Base-by-base conservation (phyloP, 1,140 invertebrate genomes). In the Habropoda laboriosa region DNA sequence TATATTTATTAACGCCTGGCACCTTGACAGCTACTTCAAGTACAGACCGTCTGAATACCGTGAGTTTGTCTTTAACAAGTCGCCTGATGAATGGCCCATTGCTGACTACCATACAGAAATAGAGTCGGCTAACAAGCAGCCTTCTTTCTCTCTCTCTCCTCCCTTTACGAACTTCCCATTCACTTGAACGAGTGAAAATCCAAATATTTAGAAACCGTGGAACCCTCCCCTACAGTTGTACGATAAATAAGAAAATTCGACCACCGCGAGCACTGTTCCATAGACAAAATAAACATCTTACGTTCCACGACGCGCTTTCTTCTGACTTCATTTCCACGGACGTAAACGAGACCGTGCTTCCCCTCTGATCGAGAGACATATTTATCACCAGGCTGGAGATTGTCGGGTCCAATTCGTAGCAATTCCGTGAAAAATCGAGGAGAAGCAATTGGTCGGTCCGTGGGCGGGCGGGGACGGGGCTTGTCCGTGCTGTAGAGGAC, bases 1-100 rank as follows among this genome's bases (percentile, higher is more conserved):
- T 73, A 88, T 88, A 90, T 89, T 89, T 89, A 88, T 89, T 87
- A 87, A 87, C 80, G 70, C 76, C 71, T 86, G 86, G 83, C 87
- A 89, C 75, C 87, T 84, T 87, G 86, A 88, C 87, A 88, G 88
- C 58, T 79, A 77, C 79, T 87, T 87, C 82, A 83, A 87, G 83
- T 79, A 71, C 77, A 64, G 67, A 57, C 82, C 66, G 73, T 79
- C 76, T 63, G 70, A 82, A 85, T 83, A 85, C 81, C 79, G 27
- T 42, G 53, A 82, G 79, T 77, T 83, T 79, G 83, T 81, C 79
- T 77, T 85, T 83, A 79, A 79, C 83, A 66, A 81, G 81, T 86
- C 79, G 72, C 42, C 87, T 88, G 86, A 88, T 85, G 83, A 87
- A 88, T 81, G 87, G 58, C 70, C 47, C 67, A 76, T 70, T 47